A percentile compares a stretch with the other conserved stretches of the same genome.
Evolutionary conservation across 2,113 vertebrate genomes (phyloP).

Genomic region (Trogon surrucura): DNA sequence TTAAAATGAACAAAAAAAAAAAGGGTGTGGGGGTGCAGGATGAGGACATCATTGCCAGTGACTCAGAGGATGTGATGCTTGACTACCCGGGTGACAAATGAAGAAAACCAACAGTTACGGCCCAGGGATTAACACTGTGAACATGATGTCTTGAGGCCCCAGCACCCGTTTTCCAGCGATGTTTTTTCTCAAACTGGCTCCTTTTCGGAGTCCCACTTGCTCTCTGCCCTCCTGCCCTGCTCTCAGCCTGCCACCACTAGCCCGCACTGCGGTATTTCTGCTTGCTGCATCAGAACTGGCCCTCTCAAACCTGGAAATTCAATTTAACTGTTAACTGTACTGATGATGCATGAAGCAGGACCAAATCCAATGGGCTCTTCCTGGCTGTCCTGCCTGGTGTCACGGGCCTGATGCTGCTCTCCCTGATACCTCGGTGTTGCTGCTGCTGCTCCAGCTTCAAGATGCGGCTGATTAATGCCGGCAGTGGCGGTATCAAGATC

Average conservation of each 20-base stretch:
- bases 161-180: neutral
- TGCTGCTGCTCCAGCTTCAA: neutral
- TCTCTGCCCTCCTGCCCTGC: neutral
- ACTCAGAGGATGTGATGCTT: slow-evolving; percentile 34
- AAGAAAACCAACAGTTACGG: neutral
- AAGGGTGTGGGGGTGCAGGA: neutral
- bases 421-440: neutral
- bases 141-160: neutral
- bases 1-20: neutral
- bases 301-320: neutral
- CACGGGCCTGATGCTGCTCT: neutral
- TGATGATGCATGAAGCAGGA: neutral
- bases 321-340: neutral
- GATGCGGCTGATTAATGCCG: neutral
- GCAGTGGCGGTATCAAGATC: neutral
- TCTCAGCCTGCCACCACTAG: neutral
- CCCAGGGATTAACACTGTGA: neutral
- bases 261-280: rapidly evolving
- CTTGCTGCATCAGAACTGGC: neutral
- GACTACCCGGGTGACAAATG: neutral
- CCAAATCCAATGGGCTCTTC: neutral
- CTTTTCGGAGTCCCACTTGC: neutral
- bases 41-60: neutral
- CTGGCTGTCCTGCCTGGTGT: neutral
- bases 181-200: neutral